Base-by-base conservation (phyloP, 2,113 vertebrate species). In the Dasyprocta punctata region DNA sequence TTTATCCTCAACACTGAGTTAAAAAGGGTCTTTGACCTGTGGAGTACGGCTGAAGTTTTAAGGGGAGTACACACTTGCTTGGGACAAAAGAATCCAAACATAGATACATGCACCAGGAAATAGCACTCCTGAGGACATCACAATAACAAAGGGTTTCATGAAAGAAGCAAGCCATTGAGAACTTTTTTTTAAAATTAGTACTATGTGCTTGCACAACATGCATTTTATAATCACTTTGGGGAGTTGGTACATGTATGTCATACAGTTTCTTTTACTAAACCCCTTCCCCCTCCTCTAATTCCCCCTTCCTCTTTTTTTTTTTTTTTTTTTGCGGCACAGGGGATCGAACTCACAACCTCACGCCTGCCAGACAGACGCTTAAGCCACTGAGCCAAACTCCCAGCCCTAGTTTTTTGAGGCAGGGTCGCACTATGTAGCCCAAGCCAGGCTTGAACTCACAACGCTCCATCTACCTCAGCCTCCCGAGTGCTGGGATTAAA, bases 1-100 rank as follows among this genome's bases (percentile, higher is more conserved):
- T n/a, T 82, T 56, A 49, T 30, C 86, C 86, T 58, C 36, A 33
- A 44, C 26, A 63, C 47, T 2, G 0, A 41, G 14, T 67, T 60
- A 58, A 65, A 89, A 63, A 60, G 1, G 41, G 8, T 52, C 92
- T 86, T 88, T 33, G 82, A 89, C 52, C 86, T 67, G 69, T 41
- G 83, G 28, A 86, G 33, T 52, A 28, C 38, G 71, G 13, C 60
- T 26, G 36, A 78, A 78, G 54, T 83, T 95, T 86, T 19, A 56
- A 78, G 77, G 67, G 36, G 60, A 44, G 2, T 3, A 78, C 47
- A 80, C 41, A 36, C 44, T 73, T 86, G 22, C 86, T 58, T 73
- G 47, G 77, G 28, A 73, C 26, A 36, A 89, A 94, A 78, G 78
- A 95, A 78, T 86, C 63, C 82, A 90, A 60, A 65, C 41, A 49